phyloP scores from a whole-genome alignment of 2,113 vertebrate species.

The Turnix velox region DNA sequence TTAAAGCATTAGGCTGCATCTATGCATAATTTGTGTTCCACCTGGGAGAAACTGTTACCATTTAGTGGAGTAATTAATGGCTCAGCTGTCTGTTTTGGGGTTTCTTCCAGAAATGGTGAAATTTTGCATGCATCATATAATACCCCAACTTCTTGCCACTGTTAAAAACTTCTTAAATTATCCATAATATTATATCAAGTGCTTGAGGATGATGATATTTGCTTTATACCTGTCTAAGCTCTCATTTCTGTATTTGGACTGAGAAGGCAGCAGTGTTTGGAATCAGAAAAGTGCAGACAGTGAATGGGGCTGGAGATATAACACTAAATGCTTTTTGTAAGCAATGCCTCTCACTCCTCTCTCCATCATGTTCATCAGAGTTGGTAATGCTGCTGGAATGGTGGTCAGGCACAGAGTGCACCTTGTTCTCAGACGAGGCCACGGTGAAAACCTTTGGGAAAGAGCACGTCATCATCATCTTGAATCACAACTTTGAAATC shows the following conservation, averaged over 20 bases:
- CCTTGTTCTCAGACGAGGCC: conserved; percentile 88
- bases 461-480: conserved; percentile 93
- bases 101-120: neutral
- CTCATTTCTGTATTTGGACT: neutral
- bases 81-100: neutral
- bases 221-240: neutral
- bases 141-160: neutral
- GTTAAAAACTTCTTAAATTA: neutral
- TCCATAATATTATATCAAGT: neutral
- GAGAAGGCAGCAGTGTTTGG: neutral
- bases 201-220: neutral
- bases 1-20: conserved; percentile 39
- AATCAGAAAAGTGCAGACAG: neutral
- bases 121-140: neutral
- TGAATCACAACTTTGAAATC: conserved; percentile 98
- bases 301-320: neutral
- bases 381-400: conserved; percentile 98
- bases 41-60: conserved; percentile 14
- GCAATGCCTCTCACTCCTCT: neutral
- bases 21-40: conserved; percentile 21
- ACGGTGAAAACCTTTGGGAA: conserved; percentile 88
- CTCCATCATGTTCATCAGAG: conserved; percentile 66
- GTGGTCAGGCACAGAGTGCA: conserved; percentile 97
- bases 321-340: neutral
- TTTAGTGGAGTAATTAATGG: neutral